Percentiles rank a stretch among this genome's conserved stretches.
Conservation (phyloP, 2,113 vertebrate genomes). For the Sus scrofa region DNA sequence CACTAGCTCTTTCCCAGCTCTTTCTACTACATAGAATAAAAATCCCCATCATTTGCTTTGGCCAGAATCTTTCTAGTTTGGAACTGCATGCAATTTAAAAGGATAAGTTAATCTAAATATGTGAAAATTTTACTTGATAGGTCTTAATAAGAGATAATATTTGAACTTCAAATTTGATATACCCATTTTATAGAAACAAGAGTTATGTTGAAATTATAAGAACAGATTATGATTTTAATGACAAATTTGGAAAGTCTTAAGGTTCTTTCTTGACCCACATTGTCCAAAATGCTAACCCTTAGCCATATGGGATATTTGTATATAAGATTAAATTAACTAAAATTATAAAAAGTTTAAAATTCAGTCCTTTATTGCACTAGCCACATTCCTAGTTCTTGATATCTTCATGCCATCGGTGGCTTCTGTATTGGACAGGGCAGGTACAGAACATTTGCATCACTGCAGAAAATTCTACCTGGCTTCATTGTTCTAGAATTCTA, state of each 20-base stretch:
- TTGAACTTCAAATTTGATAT: constrained; percentile 18
- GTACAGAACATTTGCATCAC: neutral
- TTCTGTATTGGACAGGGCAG: neutral
- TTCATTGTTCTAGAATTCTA: neutral
- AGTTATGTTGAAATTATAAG: neutral
- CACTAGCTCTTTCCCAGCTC: neutral
- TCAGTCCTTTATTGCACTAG: neutral
- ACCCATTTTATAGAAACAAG: constrained; percentile 18
- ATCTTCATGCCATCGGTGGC: neutral
- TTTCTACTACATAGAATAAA: neutral
- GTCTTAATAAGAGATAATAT: constrained; percentile 16
- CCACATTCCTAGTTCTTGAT: neutral
- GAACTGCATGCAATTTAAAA: neutral
- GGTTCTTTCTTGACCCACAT: neutral
- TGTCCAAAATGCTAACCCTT: neutral
- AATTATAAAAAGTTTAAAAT: constrained; percentile 29
- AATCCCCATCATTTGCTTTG: neutral
- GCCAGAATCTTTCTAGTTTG: constrained; percentile 25
- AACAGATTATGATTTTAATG: neutral
- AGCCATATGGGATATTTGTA: neutral
- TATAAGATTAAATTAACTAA: neutral
- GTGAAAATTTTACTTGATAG: constrained; percentile 21
- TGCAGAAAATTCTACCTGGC: neutral
- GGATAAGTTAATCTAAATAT: neutral
- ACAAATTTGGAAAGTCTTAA: neutral